Conservation (phyloP, 2,113 vertebrate species). For the Scophthalmus maximus region DNA sequence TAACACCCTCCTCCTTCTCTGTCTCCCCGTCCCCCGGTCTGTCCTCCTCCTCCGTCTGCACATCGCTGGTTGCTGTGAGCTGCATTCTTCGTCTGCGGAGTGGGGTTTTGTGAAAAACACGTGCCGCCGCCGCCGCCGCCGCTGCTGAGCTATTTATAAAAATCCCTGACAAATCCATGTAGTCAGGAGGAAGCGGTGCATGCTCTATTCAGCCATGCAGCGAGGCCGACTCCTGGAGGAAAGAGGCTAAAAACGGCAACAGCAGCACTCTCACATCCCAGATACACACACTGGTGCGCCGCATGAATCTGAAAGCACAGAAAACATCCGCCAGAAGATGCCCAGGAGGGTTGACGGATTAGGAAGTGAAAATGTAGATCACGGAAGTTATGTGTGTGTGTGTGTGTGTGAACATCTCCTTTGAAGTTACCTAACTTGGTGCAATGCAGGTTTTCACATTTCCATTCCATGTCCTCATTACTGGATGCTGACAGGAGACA, state of each 20-base stretch:
- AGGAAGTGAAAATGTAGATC: conserved; percentile 45
- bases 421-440: conserved; percentile 73
- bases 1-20: background rate
- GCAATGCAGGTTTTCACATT: conserved; percentile 66
- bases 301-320: conserved; percentile 56
- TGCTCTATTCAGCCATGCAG: conserved; percentile 79
- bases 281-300: conserved; percentile 36
- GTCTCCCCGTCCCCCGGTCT: background rate
- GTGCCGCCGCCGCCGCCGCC: conserved; percentile 52
- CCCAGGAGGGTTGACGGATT: conserved; percentile 14
- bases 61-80: conserved; percentile 21
- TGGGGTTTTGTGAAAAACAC: conserved; percentile 69
- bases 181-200: conserved; percentile 79
- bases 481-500: conserved; percentile 14
- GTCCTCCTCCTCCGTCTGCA: conserved; percentile 1
- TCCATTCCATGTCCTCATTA: conserved; percentile 47
- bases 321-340: conserved; percentile 32
- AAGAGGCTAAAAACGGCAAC: conserved; percentile 74
- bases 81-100: conserved; percentile 44
- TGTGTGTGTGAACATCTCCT: conserved; percentile 28
- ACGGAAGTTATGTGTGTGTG: conserved; percentile 18
- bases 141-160: conserved; percentile 85
- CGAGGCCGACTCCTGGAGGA: conserved; percentile 71
- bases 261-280: conserved; percentile 40
- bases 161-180: conserved; percentile 79